Base-by-base conservation (phyloP, 2,797 vertebrate genomes). In the Falco novaeseelandiae region DNA sequence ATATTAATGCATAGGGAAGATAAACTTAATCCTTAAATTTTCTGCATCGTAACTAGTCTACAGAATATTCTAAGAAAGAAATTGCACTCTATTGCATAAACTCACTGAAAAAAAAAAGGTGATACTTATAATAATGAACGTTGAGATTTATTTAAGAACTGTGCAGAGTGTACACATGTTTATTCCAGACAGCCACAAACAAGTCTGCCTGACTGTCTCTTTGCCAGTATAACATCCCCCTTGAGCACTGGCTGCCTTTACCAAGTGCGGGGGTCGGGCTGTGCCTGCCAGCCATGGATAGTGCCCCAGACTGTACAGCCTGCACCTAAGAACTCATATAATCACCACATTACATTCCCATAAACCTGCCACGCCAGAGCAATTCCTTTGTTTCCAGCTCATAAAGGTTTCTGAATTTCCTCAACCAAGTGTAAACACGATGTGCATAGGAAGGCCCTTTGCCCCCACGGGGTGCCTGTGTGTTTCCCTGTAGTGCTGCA, bases 321-420 rank as follows among this genome's bases (percentile, higher is more conserved):
- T 74, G 83, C 52, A 62, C 54, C 46, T 70, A 51, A 62, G 73
- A 89, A 49, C 80, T 92, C 83, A 16, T 27, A 55, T 67, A 58
- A 94, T 91, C 62, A 48, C 79, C 58, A 89, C 74, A 55, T 97
- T 95, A 94, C 62, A 78, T 93, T 95, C 87, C 73, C 88, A 87
- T 93, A 84, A 92, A 87, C 46, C 42, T 94, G 77, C 70, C 69
- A 58, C 2, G 27, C 59, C 61, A 62, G 76, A 90, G 26, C 34
- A 85, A 67, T 93, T 92, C 80, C 72, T 91, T 96, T 95, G 72
- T 97, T 96, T 97, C 87, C 73, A 94, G 58, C 72, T 91, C 88
- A 93, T 89, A 92, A 84, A 90, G 44, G 70, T 90, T 72, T 89
- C 65, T 80, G 80, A 88, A 69, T 93, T 93, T 94, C 49, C 76